A percentile compares a stretch with the other conserved stretches of the same genome.
phyloP scores from a whole-genome alignment of 2,113 vertebrate genomes.

The Eulemur rufifrons region DNA sequence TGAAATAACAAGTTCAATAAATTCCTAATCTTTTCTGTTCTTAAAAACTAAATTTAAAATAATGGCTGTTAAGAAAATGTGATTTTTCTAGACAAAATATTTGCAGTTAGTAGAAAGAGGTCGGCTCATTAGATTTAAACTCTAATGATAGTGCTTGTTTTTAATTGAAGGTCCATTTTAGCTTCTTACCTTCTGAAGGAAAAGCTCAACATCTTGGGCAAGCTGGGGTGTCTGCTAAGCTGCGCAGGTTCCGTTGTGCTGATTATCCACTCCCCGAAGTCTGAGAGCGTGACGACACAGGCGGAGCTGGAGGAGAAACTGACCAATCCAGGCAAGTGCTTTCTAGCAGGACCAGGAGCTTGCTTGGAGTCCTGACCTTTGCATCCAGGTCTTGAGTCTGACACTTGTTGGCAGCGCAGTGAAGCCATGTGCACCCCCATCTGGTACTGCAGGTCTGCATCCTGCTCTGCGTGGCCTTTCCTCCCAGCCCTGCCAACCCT shows the following conservation, averaged over 20 bases:
- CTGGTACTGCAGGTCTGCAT: background rate
- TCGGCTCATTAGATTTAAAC: background rate
- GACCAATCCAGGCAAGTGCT: conserved; percentile 91
- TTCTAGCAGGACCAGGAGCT: background rate
- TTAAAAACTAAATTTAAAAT: background rate
- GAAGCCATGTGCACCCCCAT: background rate
- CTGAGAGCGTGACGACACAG: conserved; percentile 90
- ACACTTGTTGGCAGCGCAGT: background rate
- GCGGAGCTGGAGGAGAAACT: conserved; percentile 93
- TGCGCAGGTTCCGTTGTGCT: conserved; percentile 95
- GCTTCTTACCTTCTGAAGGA: conserved; percentile 95
- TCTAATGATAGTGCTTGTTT: conserved; percentile 66
- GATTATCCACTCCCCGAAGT: conserved; percentile 95
- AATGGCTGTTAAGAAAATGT: background rate
- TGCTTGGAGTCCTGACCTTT: background rate
- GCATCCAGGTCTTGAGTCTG: too few relatives aligned
- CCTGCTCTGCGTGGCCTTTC: too few relatives aligned
- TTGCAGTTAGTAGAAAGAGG: background rate
- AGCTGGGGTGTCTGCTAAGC: conserved; percentile 94
- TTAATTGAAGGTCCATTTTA: conserved; percentile 90
- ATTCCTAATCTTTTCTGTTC: background rate
- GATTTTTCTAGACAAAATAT: background rate
- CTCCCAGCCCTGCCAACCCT: too few relatives aligned
- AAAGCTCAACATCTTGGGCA: conserved; percentile 94
- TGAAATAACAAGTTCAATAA: conserved; percentile 6